Conservation (phyloP, 2,797 vertebrate species). For the Bovichtus diacanthus region DNA sequence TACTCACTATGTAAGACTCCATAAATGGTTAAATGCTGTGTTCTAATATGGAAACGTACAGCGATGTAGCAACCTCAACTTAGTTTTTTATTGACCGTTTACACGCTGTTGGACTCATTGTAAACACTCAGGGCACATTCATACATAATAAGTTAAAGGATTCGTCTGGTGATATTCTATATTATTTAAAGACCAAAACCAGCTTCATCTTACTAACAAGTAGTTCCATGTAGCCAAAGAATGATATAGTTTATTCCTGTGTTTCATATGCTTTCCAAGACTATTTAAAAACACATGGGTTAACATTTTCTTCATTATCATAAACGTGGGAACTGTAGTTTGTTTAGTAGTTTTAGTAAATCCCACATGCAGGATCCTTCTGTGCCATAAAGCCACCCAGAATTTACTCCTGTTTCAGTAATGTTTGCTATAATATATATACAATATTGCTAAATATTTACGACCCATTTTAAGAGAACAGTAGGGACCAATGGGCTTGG, state of each 20-base stretch:
- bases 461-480: neutral
- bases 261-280: neutral
- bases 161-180: neutral
- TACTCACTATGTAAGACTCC: slow-evolving; percentile 15
- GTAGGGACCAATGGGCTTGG: neutral
- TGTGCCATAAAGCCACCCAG: neutral
- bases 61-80: neutral
- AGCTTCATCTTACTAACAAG: neutral
- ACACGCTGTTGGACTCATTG: too few relatives aligned
- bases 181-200: neutral
- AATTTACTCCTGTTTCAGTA: neutral
- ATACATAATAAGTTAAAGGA: neutral
- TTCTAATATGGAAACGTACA: neutral
- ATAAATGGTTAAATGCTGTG: slow-evolving; percentile 50
- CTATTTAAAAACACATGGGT: neutral
- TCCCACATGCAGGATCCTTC: neutral
- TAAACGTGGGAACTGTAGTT: neutral
- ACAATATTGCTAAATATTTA: too few relatives aligned
- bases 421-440: neutral
- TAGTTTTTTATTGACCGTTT: neutral
- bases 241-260: neutral
- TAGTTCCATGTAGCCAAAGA: neutral
- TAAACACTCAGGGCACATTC: neutral
- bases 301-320: neutral
- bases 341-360: neutral